Evolutionary conservation across 30 jellyfish, hydroid and myxozoan species (phyloP).

Genomic region (Hydra vulgaris): DNA sequence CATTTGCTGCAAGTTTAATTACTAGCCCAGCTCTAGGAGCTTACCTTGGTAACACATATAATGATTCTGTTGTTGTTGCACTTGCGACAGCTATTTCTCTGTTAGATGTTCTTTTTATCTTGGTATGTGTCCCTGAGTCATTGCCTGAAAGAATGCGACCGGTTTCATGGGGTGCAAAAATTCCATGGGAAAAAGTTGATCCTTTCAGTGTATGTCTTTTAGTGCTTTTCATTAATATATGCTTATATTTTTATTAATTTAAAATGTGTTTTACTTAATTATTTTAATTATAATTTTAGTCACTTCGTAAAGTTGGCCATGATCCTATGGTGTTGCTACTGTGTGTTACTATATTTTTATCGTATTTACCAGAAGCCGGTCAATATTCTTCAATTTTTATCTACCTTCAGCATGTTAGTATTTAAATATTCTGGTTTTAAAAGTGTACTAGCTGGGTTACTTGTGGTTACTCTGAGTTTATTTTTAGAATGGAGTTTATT

Average conservation of each 20-base stretch:
- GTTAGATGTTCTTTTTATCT: conserved; percentile 69
- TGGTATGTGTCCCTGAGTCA: conserved; percentile 94
- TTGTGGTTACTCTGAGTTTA: no score
- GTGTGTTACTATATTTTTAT: conserved; percentile 68
- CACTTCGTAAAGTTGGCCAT: conserved; percentile 89
- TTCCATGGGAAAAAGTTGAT: conserved; percentile 98
- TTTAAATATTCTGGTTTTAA: no score
- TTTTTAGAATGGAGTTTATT: no score
- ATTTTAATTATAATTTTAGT: conserved; percentile 23
- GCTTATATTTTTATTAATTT: background rate
- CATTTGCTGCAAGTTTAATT: conserved; percentile 99
- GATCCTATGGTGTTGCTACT: conserved; percentile 82
- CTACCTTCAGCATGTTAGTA: conserved; percentile 58
- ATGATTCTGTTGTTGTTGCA: conserved; percentile 79
- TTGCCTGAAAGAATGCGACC: conserved; percentile 98
- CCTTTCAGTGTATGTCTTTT: conserved; percentile 77
- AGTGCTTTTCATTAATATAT: background rate
- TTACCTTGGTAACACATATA: conserved; percentile 48
- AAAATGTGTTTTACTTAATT: background rate
- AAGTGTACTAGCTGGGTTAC: no score
- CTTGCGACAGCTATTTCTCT: conserved; percentile 91
- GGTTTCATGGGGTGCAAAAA: conserved; percentile 99
- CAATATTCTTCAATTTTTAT: conserved; percentile 90
- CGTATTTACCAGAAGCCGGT: conserved; percentile 97
- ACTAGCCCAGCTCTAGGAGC: conserved; percentile 99